These are phyloP conservation scores for Malachius bipustulatus DNA, from an alignment of 2,888 invertebrate species.

Conservation along the genomic window DNA sequence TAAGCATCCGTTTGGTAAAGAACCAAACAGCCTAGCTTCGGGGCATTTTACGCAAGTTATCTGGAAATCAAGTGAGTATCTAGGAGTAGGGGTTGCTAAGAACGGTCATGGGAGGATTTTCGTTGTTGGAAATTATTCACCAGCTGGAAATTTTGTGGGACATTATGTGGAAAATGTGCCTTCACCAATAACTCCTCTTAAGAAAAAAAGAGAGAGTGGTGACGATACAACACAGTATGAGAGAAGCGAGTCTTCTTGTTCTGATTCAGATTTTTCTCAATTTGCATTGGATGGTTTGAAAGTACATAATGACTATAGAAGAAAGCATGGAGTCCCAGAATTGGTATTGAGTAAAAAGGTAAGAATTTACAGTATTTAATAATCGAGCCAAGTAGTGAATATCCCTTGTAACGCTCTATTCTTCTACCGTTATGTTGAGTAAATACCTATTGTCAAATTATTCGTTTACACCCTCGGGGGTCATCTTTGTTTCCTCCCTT, in stretches of 20 bases:
- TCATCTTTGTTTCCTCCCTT: too few relatives aligned
- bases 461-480: too few relatives aligned
- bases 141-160: constrained; percentile 77
- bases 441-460: too few relatives aligned
- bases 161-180: constrained; percentile 63
- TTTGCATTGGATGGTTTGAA: constrained; percentile 42
- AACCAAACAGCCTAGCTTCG: constrained; percentile 47
- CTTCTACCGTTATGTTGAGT: too few relatives aligned
- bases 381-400: too few relatives aligned
- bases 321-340: constrained; percentile 45
- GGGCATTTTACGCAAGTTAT: constrained; percentile 65
- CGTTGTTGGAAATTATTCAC: constrained; percentile 83
- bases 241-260: background rate
- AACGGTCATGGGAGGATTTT: constrained; percentile 62
- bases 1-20: constrained; percentile 49
- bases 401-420: too few relatives aligned
- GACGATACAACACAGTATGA: constrained; percentile 5
- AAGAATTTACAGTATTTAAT: too few relatives aligned
- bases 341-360: constrained; percentile 42
- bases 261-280: constrained; percentile 18
- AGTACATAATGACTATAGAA: constrained; percentile 50
- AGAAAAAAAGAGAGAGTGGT: background rate
- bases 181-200: constrained; percentile 34
- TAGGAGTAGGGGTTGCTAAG: constrained; percentile 57
- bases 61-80: constrained; percentile 51